Evolutionary conservation across 2,113 vertebrate genomes (phyloP), one percentile per base, ranked within the genome.

Genomic region (Geococcyx californianus): DNA sequence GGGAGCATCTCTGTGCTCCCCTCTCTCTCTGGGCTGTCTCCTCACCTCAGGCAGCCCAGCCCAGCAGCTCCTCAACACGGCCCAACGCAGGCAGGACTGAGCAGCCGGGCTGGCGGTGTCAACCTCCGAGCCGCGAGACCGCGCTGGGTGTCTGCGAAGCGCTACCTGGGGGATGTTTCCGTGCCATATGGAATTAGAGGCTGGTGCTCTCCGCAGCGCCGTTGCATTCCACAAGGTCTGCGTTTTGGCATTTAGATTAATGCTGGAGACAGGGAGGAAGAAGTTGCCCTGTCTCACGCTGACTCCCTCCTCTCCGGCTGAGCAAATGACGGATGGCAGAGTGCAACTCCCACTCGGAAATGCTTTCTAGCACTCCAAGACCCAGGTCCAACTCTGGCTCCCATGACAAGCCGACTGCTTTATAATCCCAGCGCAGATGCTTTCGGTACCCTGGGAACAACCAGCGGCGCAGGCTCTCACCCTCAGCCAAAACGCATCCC

Each of bases 251-350:
- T 97, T 97, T 97, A 94, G 92, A 97, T 97, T 97, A 94, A 98
- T 98, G 98, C 96, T 96, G 94, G 90, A 93, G 98, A 97, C 89
- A 94, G 97, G 96, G 92, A 97, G 97, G 97, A 96, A 97, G 95
- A 89, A 93, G 98, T 97, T 97, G 95, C 80, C 94, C 9, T 93
- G 92, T 87, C 96, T 96, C 95, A 52, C 68, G 25, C 87, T 28
- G 70, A 66, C 92, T 96, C 93, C 94, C 94, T 95, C 92, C 85
- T 79, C 91, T 86, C 82, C 81, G 93, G 94, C 97, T 72, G 93
- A 74, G 94, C 86, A 72, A 51, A 47, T 84, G 93, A 96, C 45
- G 74, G 91, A 95, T 96, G 93, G 94, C 94, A 86, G 84, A 90
- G 90, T 4, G 44, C 95, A 96, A 94, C 95, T 98, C 96, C 97